A percentile compares a stretch with the other conserved stretches of the same genome.
Conservation (phyloP, 2,113 vertebrate genomes). For the Lamprotornis superbus region DNA sequence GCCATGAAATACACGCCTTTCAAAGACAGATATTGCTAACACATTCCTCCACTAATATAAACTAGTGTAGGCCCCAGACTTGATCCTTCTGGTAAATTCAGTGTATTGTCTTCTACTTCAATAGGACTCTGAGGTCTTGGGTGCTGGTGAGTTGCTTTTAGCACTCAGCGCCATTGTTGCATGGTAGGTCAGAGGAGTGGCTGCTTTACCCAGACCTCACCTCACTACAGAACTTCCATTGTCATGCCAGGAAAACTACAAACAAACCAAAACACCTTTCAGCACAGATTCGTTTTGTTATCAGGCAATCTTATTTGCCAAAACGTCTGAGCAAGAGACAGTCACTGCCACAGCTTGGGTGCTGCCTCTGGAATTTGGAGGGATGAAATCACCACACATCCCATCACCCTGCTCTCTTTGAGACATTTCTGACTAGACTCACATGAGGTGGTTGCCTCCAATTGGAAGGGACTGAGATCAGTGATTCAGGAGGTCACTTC, state of each 20-base stretch:
- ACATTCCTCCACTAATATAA: not conserved
- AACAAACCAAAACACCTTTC: not conserved
- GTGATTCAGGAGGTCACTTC: constrained; percentile 56
- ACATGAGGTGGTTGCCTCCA: constrained; percentile 22
- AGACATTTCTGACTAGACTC: constrained; percentile 44
- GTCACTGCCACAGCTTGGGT: not conserved
- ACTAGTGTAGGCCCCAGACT: not conserved
- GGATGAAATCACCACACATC: constrained; percentile 32
- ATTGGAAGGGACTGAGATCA: not conserved
- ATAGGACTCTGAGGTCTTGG: not conserved
- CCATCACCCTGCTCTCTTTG: not conserved
- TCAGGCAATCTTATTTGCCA: not conserved
- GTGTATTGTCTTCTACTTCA: not conserved
- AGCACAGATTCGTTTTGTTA: not conserved
- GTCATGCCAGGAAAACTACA: not conserved
- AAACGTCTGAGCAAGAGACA: not conserved
- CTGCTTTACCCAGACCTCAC: not conserved
- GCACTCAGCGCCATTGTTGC: not conserved
- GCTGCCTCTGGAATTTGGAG: constrained; percentile 31
- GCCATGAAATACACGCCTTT: not conserved
- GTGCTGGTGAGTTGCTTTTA: not conserved
- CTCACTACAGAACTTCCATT: not conserved
- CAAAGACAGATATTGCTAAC: not conserved
- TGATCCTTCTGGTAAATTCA: not conserved
- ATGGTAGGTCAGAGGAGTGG: not conserved